Evolutionary conservation across 1,140 invertebrate species (phyloP).

Genomic region (Psix sp.): DNA sequence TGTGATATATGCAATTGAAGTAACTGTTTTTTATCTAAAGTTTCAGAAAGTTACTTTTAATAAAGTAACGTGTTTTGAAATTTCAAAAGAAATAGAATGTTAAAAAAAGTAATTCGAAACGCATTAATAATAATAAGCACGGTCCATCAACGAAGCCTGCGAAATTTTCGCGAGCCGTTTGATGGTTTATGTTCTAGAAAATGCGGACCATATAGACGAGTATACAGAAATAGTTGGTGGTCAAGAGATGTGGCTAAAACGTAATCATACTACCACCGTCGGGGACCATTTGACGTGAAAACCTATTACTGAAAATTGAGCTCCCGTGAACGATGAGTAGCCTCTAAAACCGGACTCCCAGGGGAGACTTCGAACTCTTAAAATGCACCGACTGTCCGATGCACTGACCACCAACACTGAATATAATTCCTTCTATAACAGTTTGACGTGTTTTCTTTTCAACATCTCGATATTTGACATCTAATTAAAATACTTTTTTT

Average conservation of each 20-base stretch:
- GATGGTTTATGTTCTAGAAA: conserved; percentile 13
- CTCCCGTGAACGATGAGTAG: conserved; percentile 49
- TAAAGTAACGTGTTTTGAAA: too few relatives aligned
- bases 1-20: too few relatives aligned
- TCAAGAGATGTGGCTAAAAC: conserved; percentile 51
- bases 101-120: conserved; percentile 7
- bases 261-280: conserved; percentile 50
- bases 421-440: too few relatives aligned
- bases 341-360: conserved; percentile 29
- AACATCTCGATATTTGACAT: too few relatives aligned
- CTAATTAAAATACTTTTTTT: too few relatives aligned
- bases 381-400: conserved; percentile 24
- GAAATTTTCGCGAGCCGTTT: conserved; percentile 12
- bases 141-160: conserved; percentile 13
- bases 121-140: conserved; percentile 21
- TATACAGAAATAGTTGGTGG: conserved; percentile 48
- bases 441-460: too few relatives aligned
- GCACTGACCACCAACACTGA: too few relatives aligned
- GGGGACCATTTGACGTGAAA: conserved; percentile 59
- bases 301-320: conserved; percentile 60
- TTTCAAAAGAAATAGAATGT: too few relatives aligned
- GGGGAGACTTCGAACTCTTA: conserved; percentile 21
- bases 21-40: too few relatives aligned
- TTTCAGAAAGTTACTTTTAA: too few relatives aligned
- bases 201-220: conserved; percentile 16